Base-by-base conservation (phyloP, 2,113 vertebrate species). In the Oryctolagus cuniculus region DNA sequence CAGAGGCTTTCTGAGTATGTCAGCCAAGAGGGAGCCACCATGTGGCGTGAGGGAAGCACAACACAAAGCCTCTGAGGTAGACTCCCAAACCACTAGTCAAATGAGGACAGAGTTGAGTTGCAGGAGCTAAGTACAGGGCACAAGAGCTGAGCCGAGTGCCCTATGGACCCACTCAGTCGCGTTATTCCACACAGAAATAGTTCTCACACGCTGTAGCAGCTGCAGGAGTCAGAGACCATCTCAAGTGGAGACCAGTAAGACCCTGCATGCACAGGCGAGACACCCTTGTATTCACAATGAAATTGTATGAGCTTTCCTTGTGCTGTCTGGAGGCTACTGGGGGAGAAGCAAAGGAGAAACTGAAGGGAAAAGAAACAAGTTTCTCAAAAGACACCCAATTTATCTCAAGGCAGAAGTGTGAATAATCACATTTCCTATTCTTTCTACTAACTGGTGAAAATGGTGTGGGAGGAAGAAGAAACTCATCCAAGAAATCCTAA, bases 401-500 rank as follows among this genome's bases (percentile, higher is more conserved):
- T 87, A 67, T 38, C 24, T 87, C 17, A 34, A 67, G 38, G 51
- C 9, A 61, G 19, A 2, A 25, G 10, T 6, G 17, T 12, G 31
- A 82, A 64, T 77, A 74, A 89, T 61, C 83, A 3, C 69, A 49
- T 73, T 75, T 81, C 15, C 1, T 75, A 58, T 77, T 94, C 15
- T 87, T 89, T 77, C 79, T 75, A 66, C 16, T 75, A 58, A 77
- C 74, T 17, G 73, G 36, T 36, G 29, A 89, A 92, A 88, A 80
- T 19, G 8, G 29, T 31, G 69, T 21, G 7, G 12, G 5, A 19
- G 3, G 2, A 49, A 51, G 31, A 11, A 58, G 5, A n/a, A 53
- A 87, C 74, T 75, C 2, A 36, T 74, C 67, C 53, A n/a, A 19
- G 55, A 95, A 83, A 34, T 82, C n/a, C 31, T 67, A 24, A 16